Evolutionary conservation across 2,113 vertebrate genomes (phyloP).

Genomic region (Rostratula benghalensis): DNA sequence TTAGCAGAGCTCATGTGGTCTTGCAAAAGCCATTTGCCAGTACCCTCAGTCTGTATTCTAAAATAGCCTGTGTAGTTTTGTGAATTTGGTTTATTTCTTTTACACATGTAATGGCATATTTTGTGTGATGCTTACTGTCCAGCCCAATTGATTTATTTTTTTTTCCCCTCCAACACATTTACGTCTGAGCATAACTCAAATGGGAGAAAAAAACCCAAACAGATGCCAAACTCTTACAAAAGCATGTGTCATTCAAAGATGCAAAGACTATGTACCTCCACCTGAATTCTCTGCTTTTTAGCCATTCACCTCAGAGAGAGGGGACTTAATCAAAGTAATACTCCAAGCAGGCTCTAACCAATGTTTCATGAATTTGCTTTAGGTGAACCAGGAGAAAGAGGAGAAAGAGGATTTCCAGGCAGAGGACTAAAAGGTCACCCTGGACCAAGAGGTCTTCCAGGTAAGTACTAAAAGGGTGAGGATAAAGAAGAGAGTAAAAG

Average conservation of each 20-base stretch:
- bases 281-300: not conserved
- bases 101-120: not conserved
- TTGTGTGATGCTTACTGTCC: not conserved
- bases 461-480: slow-evolving; percentile 68
- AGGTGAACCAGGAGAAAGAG: slow-evolving; percentile 96
- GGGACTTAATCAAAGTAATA: not conserved
- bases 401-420: slow-evolving; percentile 86
- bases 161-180: not conserved
- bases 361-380: slow-evolving; percentile 33
- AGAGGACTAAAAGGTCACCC: slow-evolving; percentile 90
- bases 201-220: not conserved
- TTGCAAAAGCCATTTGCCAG: not conserved
- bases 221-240: not conserved
- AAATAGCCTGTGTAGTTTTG: not conserved
- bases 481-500: not conserved
- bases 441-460: slow-evolving; percentile 89
- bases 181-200: not conserved
- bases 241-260: not conserved
- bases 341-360: not conserved
- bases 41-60: not conserved
- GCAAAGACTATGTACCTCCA: not conserved
- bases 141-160: not conserved
- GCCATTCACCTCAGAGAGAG: not conserved
- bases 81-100: not conserved
- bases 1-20: not conserved